These are phyloP conservation scores for Takifugu flavidus DNA, from an alignment of 2,113 vertebrate species.

Conservation along the genomic window DNA sequence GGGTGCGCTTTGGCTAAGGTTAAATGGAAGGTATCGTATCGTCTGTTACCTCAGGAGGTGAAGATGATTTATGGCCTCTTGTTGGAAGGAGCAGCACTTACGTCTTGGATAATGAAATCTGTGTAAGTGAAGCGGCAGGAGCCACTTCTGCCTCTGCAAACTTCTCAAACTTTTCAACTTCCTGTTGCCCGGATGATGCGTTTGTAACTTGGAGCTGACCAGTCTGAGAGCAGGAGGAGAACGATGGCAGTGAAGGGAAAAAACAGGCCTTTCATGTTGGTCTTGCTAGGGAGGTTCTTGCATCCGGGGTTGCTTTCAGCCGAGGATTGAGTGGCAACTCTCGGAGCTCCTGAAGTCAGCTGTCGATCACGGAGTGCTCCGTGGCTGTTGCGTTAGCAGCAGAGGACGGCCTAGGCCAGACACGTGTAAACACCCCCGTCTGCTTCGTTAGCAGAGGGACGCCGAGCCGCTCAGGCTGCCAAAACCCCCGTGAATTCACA, in stretches of 20 bases:
- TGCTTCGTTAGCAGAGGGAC: conserved; percentile 56
- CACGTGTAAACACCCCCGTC: conserved; percentile 55
- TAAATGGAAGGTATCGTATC: conserved; percentile 22
- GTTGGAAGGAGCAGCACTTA: conserved; percentile 34
- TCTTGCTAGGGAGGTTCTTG: conserved; percentile 31
- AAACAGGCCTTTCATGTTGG: conserved; percentile 41
- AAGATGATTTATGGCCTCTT: conserved; percentile 48
- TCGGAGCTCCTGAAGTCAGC: conserved; percentile 63
- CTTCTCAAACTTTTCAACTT: conserved; percentile 49
- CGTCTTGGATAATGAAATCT: conserved; percentile 43
- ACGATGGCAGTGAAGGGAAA: conserved; percentile 5
- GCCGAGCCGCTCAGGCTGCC: conserved; percentile 20
- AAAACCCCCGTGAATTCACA: conserved; percentile 59
- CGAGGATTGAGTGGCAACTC: conserved; percentile 64
- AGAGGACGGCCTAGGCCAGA: conserved; percentile 38
- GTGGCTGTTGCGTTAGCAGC: conserved; percentile 26
- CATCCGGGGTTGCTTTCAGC: conserved; percentile 47
- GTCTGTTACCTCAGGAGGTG: conserved; percentile 24
- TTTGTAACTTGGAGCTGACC: conserved; percentile 34
- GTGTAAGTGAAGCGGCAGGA: conserved; percentile 21
- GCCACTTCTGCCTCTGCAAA: conserved; percentile 17
- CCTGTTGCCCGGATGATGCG: conserved; percentile 39
- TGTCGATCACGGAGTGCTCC: conserved; percentile 68
- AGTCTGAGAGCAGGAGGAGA: conserved; percentile 9
- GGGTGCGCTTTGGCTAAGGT: conserved; percentile 28